Evolutionary conservation across 2,113 vertebrate species (phyloP).

Genomic region (Cyanoderma ruficeps): DNA sequence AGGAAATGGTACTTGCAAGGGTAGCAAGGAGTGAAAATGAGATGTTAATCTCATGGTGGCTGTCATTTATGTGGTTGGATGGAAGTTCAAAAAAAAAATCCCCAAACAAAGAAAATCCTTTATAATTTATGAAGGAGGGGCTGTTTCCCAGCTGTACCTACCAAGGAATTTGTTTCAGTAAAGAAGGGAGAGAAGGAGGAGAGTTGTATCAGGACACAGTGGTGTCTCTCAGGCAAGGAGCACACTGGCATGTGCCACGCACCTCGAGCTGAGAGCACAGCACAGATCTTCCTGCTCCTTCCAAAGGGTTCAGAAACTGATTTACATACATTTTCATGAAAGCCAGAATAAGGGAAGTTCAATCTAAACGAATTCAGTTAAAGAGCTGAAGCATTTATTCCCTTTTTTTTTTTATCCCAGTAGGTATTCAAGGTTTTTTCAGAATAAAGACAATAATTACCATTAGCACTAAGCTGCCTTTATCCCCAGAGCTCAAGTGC

Average conservation of each 20-base stretch:
- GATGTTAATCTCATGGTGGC: neutral
- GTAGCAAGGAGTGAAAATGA: neutral
- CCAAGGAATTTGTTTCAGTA: neutral
- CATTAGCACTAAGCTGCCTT: neutral
- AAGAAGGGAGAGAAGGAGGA: neutral
- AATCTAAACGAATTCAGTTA: neutral
- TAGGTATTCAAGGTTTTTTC: neutral
- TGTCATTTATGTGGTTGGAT: neutral
- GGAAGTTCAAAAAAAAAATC: no score
- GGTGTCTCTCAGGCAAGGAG: neutral
- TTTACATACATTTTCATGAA: neutral
- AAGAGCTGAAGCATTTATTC: neutral
- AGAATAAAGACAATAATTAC: neutral
- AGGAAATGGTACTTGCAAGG: neutral
- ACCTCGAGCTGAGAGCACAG: neutral
- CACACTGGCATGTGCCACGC: rapidly evolving
- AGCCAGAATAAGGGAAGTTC: neutral
- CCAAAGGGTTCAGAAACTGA: neutral
- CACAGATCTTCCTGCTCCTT: neutral
- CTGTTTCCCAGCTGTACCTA: neutral
- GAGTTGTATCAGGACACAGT: neutral
- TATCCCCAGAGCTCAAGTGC: neutral
- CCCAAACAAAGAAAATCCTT: neutral
- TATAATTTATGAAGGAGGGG: neutral
- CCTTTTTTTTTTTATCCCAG: neutral